phyloP scores from a whole-genome alignment of 1,140 invertebrate species.

The Cydia splendana region DNA sequence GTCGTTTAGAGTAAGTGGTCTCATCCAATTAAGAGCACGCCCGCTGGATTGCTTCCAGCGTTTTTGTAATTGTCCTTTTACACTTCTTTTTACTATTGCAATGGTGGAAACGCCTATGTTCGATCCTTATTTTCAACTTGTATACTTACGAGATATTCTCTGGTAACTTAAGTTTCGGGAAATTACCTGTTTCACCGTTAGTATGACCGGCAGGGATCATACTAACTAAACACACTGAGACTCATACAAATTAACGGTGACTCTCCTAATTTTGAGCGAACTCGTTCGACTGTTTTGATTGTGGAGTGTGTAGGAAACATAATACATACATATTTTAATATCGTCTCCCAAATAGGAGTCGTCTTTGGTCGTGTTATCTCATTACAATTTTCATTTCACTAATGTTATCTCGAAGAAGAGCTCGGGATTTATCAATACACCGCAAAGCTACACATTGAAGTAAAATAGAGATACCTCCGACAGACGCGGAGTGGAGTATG shows the following conservation, averaged over 20 bases:
- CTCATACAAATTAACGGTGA: no score
- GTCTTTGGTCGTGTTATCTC: not conserved
- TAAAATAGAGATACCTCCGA: constrained; percentile 44
- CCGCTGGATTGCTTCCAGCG: constrained; percentile 69
- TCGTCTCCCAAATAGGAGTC: no score
- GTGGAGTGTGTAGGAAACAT: no score
- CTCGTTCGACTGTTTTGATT: no score
- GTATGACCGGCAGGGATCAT: not conserved
- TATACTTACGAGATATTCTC: not conserved
- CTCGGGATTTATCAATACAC: constrained; percentile 31
- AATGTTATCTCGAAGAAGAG: constrained; percentile 16
- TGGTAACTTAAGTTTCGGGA: no score
- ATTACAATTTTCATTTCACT: not conserved
- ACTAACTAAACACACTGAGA: not conserved
- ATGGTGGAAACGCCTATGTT: constrained; percentile 43
- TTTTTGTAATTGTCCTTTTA: constrained; percentile 72
- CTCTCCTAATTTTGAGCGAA: no score
- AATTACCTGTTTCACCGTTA: not conserved
- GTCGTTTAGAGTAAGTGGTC: constrained; percentile 73
- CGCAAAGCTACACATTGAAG: constrained; percentile 52
- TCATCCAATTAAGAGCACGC: constrained; percentile 76
- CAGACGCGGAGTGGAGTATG: constrained; percentile 59
- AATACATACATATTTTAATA: no score
- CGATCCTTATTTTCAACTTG: constrained; percentile 38
- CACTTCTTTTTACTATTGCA: constrained; percentile 54